Base-by-base conservation (phyloP, 2,888 invertebrate species). In the Micoletzkya japonica region DNA sequence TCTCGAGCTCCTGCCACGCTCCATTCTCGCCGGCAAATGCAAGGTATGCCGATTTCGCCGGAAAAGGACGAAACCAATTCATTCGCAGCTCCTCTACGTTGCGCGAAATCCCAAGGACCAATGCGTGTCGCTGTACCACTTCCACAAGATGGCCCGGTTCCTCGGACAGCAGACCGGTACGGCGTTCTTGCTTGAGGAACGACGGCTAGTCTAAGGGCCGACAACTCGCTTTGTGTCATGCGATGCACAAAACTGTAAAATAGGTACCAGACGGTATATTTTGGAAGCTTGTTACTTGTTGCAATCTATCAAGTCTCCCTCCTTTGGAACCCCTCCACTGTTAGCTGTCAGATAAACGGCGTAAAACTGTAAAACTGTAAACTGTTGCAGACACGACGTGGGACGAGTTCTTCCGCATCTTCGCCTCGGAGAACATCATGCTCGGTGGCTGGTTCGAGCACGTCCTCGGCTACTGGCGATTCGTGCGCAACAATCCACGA, bases 391-490 rank as follows among this genome's bases (percentile, higher is more conserved):
- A 86, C 14, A 76, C 30, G 34, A 39, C 57, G 4, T 87, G 87
- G 87, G 72, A 84, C 20, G 86, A 87, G n/a, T 87, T 87, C 75
- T 76, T 86, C 30, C 75, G 82, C 34, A 85, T 87, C 76, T 87
- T 85, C 73, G 73, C 80, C 34, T 79, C 81, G 24, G 87, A 87
- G 39, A 83, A 86, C 77, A 86, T 86, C 49, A 87, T 86, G 61
- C 87, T 86, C 73, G 87, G 87, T 2, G 86, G 86, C 3, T 87
- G 87, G 87, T 87, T 87, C 73, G 87, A 87, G 58, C 87, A 87
- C 73, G 87, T 87, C 14, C 72, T 80, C 17, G 79, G 84, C 36
- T 87, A 86, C 82, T 87, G 86, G 86, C 72, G 79, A 36, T 78
- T 81, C 34, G 76, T 82, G 24, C 73, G 82, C 14, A 71, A 79